phyloP scores from a whole-genome alignment of 2,797 vertebrate species.

The Lepilemur septentrionalis region DNA sequence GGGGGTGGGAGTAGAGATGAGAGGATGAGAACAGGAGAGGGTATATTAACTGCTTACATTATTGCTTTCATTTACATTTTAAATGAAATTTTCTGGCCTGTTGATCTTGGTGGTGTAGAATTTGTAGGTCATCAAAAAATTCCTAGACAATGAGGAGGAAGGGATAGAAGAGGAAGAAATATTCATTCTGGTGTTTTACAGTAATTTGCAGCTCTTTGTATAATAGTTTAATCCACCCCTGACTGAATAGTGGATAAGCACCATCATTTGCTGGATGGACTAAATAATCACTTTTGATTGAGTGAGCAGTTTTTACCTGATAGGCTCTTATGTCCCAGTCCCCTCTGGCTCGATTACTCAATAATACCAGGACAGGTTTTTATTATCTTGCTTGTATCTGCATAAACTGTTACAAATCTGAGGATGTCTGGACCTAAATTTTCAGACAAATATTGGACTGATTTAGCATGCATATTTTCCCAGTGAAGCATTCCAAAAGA shows the following conservation, averaged over 20 bases:
- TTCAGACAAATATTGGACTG: conserved; percentile 71
- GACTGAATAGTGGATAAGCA: not conserved
- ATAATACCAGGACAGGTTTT: conserved; percentile 63
- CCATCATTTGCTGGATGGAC: not conserved
- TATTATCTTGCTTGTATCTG: conserved; percentile 71
- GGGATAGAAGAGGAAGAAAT: not conserved
- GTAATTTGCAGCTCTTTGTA: not conserved
- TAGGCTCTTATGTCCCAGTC: conserved; percentile 23
- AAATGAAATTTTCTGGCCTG: conserved; percentile 63
- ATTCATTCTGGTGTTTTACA: not conserved
- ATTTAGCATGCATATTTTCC: not conserved
- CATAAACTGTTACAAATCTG: conserved; percentile 74
- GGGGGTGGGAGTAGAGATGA: too few relatives aligned
- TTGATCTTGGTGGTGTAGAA: conserved; percentile 41
- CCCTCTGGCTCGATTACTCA: conserved; percentile 60
- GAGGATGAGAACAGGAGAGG: not conserved
- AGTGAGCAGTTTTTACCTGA: not conserved
- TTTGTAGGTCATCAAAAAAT: not conserved
- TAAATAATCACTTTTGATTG: conserved; percentile 26
- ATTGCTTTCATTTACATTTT: conserved; percentile 69
- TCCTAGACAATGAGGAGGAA: not conserved
- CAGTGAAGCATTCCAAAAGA: conserved; percentile 29
- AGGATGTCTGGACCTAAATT: conserved; percentile 55
- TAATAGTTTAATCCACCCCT: not conserved
- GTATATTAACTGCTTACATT: conserved; percentile 31